phyloP scores from a whole-genome alignment of 2,797 vertebrate genomes.

The Ctenopoma kingsleyae region DNA sequence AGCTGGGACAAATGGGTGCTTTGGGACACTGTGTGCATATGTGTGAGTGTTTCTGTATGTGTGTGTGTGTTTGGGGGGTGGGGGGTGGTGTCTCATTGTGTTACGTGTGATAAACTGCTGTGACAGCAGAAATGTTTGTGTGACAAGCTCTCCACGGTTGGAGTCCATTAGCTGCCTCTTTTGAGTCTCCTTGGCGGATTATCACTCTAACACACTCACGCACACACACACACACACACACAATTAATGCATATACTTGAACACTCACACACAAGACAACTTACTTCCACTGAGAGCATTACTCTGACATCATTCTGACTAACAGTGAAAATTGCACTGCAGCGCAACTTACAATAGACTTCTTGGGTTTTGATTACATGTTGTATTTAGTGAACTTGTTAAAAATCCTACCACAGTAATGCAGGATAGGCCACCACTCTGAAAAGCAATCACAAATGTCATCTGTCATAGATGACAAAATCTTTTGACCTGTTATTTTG shows the following conservation, averaged over 20 bases:
- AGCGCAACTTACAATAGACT: not conserved
- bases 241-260: conserved; percentile 36
- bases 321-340: not conserved
- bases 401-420: not conserved
- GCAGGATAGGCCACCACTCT: not conserved
- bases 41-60: conserved; percentile 23
- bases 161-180: conserved; percentile 83
- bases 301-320: not conserved
- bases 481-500: not conserved
- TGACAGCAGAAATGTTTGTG: conserved; percentile 88
- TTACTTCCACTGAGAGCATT: conserved; percentile 44
- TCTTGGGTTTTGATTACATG: not conserved
- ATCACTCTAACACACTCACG: conserved; percentile 58
- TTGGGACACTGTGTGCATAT: conserved; percentile 58
- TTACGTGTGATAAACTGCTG: conserved; percentile 82
- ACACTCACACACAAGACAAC: conserved; percentile 51
- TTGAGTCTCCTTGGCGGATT: conserved; percentile 80
- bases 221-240: conserved; percentile 28
- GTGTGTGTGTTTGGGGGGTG: conserved; percentile 9
- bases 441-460: not conserved
- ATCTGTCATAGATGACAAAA: not conserved
- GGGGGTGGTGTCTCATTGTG: conserved; percentile 52
- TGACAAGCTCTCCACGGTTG: conserved; percentile 80
- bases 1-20: conserved; percentile 86
- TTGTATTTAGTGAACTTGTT: not conserved